Percentiles rank a stretch among this genome's conserved stretches.
phyloP scores from a whole-genome alignment of 2,888 invertebrate species.

The Apamea epomidion region DNA sequence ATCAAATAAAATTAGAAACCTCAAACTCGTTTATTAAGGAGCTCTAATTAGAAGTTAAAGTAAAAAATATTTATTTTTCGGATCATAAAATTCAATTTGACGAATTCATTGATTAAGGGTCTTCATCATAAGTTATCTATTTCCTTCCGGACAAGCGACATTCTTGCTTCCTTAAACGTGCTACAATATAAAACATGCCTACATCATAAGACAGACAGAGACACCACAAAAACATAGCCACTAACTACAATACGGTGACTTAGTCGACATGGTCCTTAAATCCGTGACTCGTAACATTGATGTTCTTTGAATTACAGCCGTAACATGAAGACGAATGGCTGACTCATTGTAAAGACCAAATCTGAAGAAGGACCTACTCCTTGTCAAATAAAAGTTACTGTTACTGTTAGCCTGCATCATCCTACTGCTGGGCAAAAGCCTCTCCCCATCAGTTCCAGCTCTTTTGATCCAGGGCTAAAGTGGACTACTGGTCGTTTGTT shows the following conservation, averaged over 20 bases:
- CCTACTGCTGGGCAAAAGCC: too few relatives aligned
- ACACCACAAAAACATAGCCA: not conserved
- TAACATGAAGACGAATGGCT: not conserved
- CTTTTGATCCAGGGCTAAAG: too few relatives aligned
- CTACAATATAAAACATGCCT: slow-evolving; percentile 1
- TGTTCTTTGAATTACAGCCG: not conserved
- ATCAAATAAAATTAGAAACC: not conserved
- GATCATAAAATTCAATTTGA: too few relatives aligned
- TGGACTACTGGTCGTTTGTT: too few relatives aligned
- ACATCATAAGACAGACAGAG: slow-evolving; percentile 1
- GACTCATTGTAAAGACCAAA: not conserved
- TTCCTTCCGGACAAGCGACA: slow-evolving; percentile 3
- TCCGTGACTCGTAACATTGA: slow-evolving; percentile 1
- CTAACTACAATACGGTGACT: slow-evolving; percentile 7
- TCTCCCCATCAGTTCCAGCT: too few relatives aligned
- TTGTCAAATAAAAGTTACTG: not conserved
- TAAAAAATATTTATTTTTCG: too few relatives aligned
- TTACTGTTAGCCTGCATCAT: too few relatives aligned
- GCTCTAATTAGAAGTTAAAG: not conserved
- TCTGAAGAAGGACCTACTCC: not conserved
- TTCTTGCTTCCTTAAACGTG: slow-evolving; percentile 3
- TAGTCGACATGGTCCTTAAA: slow-evolving; percentile 1
- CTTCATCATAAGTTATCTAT: too few relatives aligned
- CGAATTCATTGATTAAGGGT: too few relatives aligned
- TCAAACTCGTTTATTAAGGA: not conserved